Percentiles rank a stretch among this genome's conserved stretches.
phyloP scores from a whole-genome alignment of 2,888 invertebrate species.

The Pyralis farinalis region DNA sequence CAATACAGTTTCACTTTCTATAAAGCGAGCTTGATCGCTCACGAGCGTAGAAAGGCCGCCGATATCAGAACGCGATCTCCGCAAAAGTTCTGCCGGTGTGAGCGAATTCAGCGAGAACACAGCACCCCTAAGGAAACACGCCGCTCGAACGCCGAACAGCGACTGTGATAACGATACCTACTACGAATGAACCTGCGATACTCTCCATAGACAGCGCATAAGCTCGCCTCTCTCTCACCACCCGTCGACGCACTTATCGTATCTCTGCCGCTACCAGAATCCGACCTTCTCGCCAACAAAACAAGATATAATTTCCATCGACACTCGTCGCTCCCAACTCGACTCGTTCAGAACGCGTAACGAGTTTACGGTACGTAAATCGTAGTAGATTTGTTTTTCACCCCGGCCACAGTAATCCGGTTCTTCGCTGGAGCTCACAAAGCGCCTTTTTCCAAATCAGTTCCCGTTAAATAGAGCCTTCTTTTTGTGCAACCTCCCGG shows the following conservation, averaged over 20 bases:
- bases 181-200: conserved; percentile 68
- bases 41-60: conserved; percentile 49
- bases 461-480: conserved; percentile 67
- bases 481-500: conserved; percentile 60
- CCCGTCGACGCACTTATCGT: conserved; percentile 47
- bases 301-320: conserved; percentile 55
- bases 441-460: conserved; percentile 65
- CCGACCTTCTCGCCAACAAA: conserved; percentile 41
- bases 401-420: conserved; percentile 64
- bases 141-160: conserved; percentile 72
- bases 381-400: conserved; percentile 76
- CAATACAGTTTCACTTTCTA: conserved; percentile 67
- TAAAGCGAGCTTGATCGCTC: conserved; percentile 51
- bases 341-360: conserved; percentile 66
- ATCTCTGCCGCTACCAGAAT: conserved; percentile 31
- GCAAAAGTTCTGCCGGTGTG: conserved; percentile 66
- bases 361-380: conserved; percentile 79
- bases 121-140: conserved; percentile 48
- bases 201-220: conserved; percentile 59
- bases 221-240: conserved; percentile 66
- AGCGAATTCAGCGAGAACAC: conserved; percentile 31
- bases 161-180: conserved; percentile 77
- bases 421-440: conserved; percentile 60
- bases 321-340: conserved; percentile 40
- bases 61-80: conserved; percentile 56